Percentiles rank a stretch among this genome's conserved stretches.
These are phyloP conservation scores for Tetramorium simillimum DNA, from an alignment of 1,140 invertebrate genomes.

Conservation along the genomic window DNA sequence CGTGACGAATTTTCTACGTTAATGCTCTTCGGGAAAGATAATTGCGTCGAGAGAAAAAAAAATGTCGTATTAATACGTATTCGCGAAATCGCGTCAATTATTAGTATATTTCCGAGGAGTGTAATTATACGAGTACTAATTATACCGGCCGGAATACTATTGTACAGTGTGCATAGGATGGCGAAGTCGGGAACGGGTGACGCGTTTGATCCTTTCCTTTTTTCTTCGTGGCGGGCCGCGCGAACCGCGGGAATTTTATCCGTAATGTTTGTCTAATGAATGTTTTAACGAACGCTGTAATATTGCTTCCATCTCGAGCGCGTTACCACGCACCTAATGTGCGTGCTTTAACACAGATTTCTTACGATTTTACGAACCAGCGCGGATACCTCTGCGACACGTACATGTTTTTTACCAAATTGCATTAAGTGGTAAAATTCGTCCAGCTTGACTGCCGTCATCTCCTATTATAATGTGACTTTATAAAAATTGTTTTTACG, in stretches of 20 bases:
- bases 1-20: neutral
- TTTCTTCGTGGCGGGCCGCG: neutral
- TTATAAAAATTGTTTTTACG: neutral
- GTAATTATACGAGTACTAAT: conserved; percentile 45
- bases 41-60: neutral
- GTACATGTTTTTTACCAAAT: conserved; percentile 6
- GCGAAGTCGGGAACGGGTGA: neutral
- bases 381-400: conserved; percentile 6
- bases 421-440: conserved; percentile 23
- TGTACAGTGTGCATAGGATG: conserved; percentile 40
- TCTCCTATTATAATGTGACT: neutral
- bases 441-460: neutral
- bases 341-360: conserved; percentile 33
- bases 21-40: conserved; percentile 10
- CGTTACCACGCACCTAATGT: neutral
- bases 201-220: conserved; percentile 32
- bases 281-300: conserved; percentile 43
- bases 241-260: conserved; percentile 15
- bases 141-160: conserved; percentile 3
- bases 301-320: conserved; percentile 49
- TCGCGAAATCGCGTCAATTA: conserved; percentile 52
- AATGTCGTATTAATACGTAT: conserved; percentile 15
- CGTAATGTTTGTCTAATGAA: conserved; percentile 6
- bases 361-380: conserved; percentile 22
- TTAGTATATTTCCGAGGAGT: conserved; percentile 41